phyloP scores from a whole-genome alignment of 2,797 vertebrate species.

The Chelon auratus region DNA sequence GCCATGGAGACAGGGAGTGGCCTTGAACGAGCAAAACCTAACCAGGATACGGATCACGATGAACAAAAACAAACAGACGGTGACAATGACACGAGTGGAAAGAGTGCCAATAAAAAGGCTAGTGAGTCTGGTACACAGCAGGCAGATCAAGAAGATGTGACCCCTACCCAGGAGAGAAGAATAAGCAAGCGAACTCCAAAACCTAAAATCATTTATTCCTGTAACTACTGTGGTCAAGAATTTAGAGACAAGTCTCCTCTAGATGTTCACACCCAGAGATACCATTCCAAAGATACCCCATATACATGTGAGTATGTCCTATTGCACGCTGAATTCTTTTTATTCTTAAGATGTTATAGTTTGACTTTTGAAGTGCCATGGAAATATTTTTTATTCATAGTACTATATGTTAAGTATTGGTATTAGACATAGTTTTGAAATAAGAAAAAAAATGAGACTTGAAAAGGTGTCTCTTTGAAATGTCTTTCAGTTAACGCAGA shows the following conservation, averaged over 20 bases:
- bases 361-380: neutral
- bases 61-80: slow-evolving; percentile 54
- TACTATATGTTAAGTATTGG: neutral
- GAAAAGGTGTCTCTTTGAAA: slow-evolving; percentile 30
- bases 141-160: slow-evolving; percentile 69
- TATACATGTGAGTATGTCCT: slow-evolving; percentile 83
- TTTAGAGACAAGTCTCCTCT: slow-evolving; percentile 81
- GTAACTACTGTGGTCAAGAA: slow-evolving; percentile 82
- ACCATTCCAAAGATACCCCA: slow-evolving; percentile 81
- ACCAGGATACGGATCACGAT: slow-evolving; percentile 42
- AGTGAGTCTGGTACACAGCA: slow-evolving; percentile 79
- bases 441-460: neutral
- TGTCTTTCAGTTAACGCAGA: slow-evolving; percentile 70
- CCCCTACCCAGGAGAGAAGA: slow-evolving; percentile 74
- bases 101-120: slow-evolving; percentile 75
- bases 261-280: slow-evolving; percentile 80
- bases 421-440: neutral
- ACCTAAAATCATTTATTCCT: slow-evolving; percentile 78
- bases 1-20: slow-evolving; percentile 55
- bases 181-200: slow-evolving; percentile 78
- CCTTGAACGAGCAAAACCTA: slow-evolving; percentile 50
- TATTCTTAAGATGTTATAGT: neutral
- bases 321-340: slow-evolving; percentile 23
- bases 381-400: neutral
- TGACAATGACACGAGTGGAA: slow-evolving; percentile 77